Percentiles rank a stretch among this genome's conserved stretches.
Conservation (phyloP, 2,888 invertebrate genomes). For the Oligia strigilis region DNA sequence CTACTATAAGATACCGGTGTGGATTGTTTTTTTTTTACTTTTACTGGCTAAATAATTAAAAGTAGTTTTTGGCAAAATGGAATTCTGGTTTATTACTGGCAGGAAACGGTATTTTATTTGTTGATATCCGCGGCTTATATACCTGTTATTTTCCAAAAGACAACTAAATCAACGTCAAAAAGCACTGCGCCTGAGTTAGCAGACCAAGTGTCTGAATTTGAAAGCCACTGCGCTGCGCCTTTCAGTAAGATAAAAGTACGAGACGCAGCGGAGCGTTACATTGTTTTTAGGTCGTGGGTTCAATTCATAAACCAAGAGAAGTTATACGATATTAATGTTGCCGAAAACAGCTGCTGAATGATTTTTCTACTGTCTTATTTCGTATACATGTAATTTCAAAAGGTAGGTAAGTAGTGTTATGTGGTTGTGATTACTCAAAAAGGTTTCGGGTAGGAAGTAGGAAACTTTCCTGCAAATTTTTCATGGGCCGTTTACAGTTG, state of each 20-base stretch:
- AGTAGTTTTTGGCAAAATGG: not conserved
- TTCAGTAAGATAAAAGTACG: constrained; percentile 15
- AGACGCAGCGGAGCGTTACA: constrained; percentile 30
- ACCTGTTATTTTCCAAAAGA: not conserved
- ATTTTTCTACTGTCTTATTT: not conserved
- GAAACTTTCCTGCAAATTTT: not conserved
- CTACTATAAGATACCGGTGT: not conserved
- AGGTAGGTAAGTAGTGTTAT: not conserved
- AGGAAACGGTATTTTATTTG: not conserved
- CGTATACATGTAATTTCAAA: no score
- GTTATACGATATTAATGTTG: not conserved
- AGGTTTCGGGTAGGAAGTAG: not conserved
- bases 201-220: constrained; percentile 11
- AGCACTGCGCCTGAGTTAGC: not conserved
- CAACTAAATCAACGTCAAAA: not conserved
- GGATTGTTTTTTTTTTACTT: not conserved
- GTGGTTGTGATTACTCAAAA: not conserved
- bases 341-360: not conserved
- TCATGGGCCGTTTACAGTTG: not conserved
- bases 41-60: not conserved
- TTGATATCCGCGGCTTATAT: not conserved
- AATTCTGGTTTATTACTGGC: not conserved
- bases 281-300: constrained; percentile 35
- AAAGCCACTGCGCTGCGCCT: constrained; percentile 22
- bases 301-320: constrained; percentile 7